phyloP scores from a whole-genome alignment of 2,888 invertebrate species.

The Dolichomitus sp. region DNA sequence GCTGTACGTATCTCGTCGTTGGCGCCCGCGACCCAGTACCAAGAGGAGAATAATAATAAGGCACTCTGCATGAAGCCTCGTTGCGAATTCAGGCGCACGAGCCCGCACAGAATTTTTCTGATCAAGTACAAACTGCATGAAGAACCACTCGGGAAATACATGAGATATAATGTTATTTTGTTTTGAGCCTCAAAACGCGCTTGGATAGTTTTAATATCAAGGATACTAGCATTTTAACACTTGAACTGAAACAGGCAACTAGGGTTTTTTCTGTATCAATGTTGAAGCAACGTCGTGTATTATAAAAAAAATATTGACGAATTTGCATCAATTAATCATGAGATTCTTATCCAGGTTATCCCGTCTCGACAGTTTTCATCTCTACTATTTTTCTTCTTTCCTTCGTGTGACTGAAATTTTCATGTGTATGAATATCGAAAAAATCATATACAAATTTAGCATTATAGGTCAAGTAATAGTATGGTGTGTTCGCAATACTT shows the following conservation, averaged over 20 bases:
- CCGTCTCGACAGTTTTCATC: not conserved
- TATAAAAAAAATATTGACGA: not conserved
- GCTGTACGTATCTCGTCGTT: conserved; percentile 34
- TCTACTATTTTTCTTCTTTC: not conserved
- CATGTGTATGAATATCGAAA: not conserved
- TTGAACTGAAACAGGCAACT: not conserved
- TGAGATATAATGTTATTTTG: conserved; percentile 9
- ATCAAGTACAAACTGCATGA: conserved; percentile 38
- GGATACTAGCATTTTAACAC: not conserved
- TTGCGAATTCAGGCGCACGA: conserved; percentile 63
- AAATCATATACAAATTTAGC: not conserved
- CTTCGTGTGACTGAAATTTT: not conserved
- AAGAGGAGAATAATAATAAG: conserved; percentile 64
- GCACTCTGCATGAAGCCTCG: conserved; percentile 60
- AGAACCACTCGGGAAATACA: conserved; percentile 22
- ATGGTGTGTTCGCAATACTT: not conserved
- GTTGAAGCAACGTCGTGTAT: not conserved
- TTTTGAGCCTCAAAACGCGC: not conserved
- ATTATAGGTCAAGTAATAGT: not conserved
- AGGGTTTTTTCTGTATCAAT: not conserved
- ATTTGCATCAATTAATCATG: conserved; percentile 1
- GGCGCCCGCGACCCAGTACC: conserved; percentile 29
- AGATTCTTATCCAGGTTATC: not conserved
- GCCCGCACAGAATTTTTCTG: conserved; percentile 48
- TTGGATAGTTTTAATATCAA: not conserved